phyloP scores from a whole-genome alignment of 2,113 vertebrate genomes.

The Aldabrachelys gigantea region DNA sequence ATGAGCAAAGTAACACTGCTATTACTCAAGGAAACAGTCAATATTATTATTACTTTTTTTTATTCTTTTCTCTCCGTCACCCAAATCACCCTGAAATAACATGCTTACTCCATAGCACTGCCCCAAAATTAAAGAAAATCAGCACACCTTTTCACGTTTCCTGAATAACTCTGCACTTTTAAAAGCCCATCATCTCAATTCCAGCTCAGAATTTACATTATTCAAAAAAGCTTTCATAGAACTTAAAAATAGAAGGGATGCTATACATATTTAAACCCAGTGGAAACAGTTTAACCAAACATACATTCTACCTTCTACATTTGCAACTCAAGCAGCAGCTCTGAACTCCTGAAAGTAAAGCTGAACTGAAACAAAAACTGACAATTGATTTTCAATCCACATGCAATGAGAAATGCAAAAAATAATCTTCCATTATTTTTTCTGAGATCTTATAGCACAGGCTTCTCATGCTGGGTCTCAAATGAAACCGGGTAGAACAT shows the following conservation, averaged over 20 bases:
- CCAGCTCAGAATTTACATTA: not conserved
- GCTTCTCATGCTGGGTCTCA: not conserved
- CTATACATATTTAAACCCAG: not conserved
- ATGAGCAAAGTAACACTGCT: not conserved
- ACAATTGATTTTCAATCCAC: not conserved
- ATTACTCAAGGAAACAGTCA: not conserved
- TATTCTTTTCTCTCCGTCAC: not conserved
- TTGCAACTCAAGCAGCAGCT: not conserved
- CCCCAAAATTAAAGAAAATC: not conserved
- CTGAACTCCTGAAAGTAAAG: not conserved
- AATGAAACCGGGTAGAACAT: not conserved
- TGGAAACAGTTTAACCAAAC: not conserved
- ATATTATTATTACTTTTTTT: not conserved
- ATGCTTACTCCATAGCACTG: not conserved
- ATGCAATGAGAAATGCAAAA: not conserved
- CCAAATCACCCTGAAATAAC: not conserved
- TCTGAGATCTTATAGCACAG: not conserved
- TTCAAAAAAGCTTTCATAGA: not conserved
- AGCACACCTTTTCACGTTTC: not conserved
- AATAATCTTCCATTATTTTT: not conserved
- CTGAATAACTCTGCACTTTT: not conserved
- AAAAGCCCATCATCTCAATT: not conserved
- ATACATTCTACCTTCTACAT: not conserved
- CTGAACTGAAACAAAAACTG: not conserved
- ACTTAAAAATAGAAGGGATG: not conserved